Conservation (phyloP, 35 echinoderm and acorn worm species). For the Ptychodera flava region DNA sequence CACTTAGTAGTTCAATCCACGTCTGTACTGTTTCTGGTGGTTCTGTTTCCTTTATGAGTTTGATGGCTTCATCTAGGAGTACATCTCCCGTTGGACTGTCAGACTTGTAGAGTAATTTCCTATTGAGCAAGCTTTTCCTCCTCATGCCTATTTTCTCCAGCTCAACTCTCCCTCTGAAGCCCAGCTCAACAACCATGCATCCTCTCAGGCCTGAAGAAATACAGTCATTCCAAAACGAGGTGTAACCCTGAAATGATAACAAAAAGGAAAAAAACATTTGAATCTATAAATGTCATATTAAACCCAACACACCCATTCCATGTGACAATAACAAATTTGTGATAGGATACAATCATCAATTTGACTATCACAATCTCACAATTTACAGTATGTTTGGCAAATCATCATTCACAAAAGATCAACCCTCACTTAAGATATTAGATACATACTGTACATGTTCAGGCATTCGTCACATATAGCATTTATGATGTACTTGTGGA, state of each 20-base stretch:
- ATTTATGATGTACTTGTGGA: no score
- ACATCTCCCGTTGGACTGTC: slow-evolving; percentile 87
- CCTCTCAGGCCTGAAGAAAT: slow-evolving; percentile 97
- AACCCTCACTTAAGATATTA: no score
- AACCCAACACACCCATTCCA: no score
- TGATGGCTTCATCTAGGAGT: slow-evolving; percentile 87
- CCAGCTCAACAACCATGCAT: slow-evolving; percentile 95
- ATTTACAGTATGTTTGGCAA: no score
- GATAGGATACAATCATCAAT: no score
- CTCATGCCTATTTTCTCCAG: slow-evolving; percentile 94
- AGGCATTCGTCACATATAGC: no score
- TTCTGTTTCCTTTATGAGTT: slow-evolving; percentile 70
- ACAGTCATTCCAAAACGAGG: slow-evolving; percentile 99
- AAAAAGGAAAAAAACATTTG: slow-evolving; percentile 10
- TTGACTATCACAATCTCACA: no score
- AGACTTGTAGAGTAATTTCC: slow-evolving; percentile 67
- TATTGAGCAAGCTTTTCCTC: slow-evolving; percentile 72
- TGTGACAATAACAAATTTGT: no score
- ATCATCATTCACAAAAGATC: no score
- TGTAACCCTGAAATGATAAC: slow-evolving; percentile 72
- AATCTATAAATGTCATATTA: background rate
- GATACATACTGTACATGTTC: no score
- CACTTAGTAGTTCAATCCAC: slow-evolving; percentile 98
- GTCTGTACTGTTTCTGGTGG: slow-evolving; percentile 70
- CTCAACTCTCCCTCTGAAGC: slow-evolving; percentile 79